Evolutionary conservation across 2,113 vertebrate genomes (phyloP).

Genomic region (Onychostoma macrolepis): DNA sequence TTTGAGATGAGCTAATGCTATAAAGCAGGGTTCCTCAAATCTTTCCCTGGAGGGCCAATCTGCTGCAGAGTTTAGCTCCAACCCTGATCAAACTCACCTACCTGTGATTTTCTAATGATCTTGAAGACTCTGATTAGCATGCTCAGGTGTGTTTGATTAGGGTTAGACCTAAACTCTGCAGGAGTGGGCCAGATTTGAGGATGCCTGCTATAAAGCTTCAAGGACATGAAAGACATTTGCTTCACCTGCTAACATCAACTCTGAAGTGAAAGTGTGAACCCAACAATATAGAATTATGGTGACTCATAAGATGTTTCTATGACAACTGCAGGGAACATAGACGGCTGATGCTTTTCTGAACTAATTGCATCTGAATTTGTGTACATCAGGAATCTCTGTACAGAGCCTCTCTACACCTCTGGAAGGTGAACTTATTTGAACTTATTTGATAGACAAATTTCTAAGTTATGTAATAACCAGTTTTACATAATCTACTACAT

Average conservation of each 20-base stretch:
- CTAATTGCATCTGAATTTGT: neutral
- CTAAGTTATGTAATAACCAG: neutral
- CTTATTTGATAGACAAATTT: neutral
- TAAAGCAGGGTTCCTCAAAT: too few relatives aligned
- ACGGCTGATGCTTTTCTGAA: neutral
- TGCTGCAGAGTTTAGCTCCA: too few relatives aligned
- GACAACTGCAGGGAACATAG: neutral
- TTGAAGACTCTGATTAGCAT: too few relatives aligned
- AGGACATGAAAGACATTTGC: neutral
- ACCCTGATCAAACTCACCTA: too few relatives aligned
- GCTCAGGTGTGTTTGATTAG: too few relatives aligned
- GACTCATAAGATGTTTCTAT: neutral
- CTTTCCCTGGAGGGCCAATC: too few relatives aligned
- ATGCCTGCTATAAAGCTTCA: neutral
- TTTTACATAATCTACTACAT: neutral
- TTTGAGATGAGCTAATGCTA: slow-evolving; percentile 80
- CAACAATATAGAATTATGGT: neutral
- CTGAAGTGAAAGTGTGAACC: neutral
- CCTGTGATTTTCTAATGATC: too few relatives aligned
- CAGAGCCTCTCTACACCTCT: neutral
- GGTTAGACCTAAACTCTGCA: too few relatives aligned
- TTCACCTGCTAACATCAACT: neutral
- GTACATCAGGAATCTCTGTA: neutral
- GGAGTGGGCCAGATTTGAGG: too few relatives aligned
- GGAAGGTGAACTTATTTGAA: neutral